Evolutionary conservation across 2,888 invertebrate genomes (phyloP).

Genomic region (Philopedon plagiatum): DNA sequence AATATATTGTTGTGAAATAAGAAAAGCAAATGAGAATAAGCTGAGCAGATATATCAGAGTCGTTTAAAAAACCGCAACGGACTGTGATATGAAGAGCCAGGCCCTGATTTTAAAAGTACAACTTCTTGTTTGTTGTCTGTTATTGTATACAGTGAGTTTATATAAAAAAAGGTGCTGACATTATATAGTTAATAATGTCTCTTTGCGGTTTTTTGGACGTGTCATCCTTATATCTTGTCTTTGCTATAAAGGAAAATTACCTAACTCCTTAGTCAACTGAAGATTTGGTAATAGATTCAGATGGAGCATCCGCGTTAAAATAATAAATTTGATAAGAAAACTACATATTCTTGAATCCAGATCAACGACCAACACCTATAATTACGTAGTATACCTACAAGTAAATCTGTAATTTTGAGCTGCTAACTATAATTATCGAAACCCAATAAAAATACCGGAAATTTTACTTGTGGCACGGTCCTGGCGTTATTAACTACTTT

Average conservation of each 20-base stretch:
- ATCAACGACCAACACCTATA: no score
- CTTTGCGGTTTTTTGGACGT: slow-evolving; percentile 66
- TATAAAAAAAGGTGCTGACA: slow-evolving; percentile 60
- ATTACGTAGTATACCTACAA: no score
- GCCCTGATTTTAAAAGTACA: slow-evolving; percentile 70
- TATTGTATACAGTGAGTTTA: slow-evolving; percentile 52
- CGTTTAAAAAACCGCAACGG: slow-evolving; percentile 64
- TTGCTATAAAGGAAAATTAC: background rate
- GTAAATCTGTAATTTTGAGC: no score
- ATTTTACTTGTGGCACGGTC: no score
- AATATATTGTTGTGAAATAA: slow-evolving; percentile 69
- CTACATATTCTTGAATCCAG: no score
- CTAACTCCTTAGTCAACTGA: no score
- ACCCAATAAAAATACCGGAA: no score
- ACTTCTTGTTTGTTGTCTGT: slow-evolving; percentile 67
- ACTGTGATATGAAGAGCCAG: slow-evolving; percentile 62
- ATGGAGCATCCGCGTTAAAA: no score
- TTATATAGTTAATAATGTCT: slow-evolving; percentile 61
- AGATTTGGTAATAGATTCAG: no score
- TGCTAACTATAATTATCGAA: no score
- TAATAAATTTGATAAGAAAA: no score
- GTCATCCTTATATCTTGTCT: slow-evolving; percentile 52
- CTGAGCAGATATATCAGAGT: slow-evolving; percentile 60
- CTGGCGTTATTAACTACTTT: no score
- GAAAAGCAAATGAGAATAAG: slow-evolving; percentile 49